Evolutionary conservation across 2,113 vertebrate genomes (phyloP).

Genomic region (Laticauda laticaudata): DNA sequence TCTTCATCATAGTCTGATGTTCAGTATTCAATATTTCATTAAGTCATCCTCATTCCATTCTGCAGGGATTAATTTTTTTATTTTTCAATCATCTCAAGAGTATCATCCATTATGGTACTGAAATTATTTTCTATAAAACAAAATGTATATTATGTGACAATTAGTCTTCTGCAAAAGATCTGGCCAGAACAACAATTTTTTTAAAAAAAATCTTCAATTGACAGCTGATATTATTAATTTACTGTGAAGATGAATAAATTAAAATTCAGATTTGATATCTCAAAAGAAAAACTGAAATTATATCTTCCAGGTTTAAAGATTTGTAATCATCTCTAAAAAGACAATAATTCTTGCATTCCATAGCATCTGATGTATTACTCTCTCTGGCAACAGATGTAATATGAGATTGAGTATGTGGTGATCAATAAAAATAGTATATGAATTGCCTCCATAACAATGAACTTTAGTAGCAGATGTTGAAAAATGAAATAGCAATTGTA

Average conservation of each 20-base stretch:
- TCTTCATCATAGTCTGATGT: background rate
- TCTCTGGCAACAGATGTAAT: background rate
- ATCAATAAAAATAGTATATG: background rate
- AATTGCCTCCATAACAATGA: background rate
- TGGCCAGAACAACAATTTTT: background rate
- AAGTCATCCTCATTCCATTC: background rate
- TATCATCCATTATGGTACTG: background rate
- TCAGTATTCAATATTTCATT: background rate
- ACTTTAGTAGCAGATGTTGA: background rate
- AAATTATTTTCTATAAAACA: background rate
- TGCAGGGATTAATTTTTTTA: background rate
- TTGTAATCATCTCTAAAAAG: background rate
- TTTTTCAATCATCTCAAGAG: background rate
- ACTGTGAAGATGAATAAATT: background rate
- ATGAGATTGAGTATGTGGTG: background rate
- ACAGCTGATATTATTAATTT: background rate
- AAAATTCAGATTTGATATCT: background rate
- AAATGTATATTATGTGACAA: background rate
- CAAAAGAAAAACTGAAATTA: background rate
- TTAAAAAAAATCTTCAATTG: background rate
- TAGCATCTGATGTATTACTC: background rate
- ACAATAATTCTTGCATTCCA: background rate
- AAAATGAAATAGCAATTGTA: background rate
- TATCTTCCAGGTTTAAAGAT: background rate
- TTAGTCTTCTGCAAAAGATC: background rate